These are phyloP conservation scores for Dilophus febrilis DNA, from an alignment of 2,888 invertebrate species.

Conservation along the genomic window DNA sequence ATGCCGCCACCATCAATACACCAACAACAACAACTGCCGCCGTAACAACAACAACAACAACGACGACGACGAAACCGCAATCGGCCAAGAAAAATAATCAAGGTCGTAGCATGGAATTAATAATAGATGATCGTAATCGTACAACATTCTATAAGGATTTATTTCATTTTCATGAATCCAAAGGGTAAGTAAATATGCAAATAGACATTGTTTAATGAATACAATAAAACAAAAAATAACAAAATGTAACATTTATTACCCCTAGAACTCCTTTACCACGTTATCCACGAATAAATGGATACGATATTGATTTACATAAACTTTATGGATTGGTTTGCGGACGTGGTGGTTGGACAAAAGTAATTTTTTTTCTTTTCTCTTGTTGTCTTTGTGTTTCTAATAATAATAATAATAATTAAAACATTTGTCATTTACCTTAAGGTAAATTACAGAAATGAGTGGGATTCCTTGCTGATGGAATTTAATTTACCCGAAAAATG, in stretches of 20 bases:
- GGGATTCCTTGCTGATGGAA: conserved; percentile 66
- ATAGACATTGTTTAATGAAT: not conserved
- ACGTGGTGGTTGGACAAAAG: conserved; percentile 90
- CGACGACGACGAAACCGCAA: too few relatives aligned
- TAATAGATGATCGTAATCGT: conserved; percentile 10
- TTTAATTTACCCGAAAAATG: conserved; percentile 66
- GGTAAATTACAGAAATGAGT: conserved; percentile 77
- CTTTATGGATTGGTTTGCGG: conserved; percentile 84
- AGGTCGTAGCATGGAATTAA: too few relatives aligned
- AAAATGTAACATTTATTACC: not conserved
- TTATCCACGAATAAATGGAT: conserved; percentile 68
- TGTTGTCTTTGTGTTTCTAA: conserved; percentile 4
- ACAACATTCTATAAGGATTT: conserved; percentile 41
- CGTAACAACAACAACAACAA: too few relatives aligned
- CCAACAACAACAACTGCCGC: too few relatives aligned
- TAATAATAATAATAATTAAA: too few relatives aligned
- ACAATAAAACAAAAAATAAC: not conserved
- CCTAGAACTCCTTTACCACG: conserved; percentile 38
- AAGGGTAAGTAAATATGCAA: conserved; percentile 51
- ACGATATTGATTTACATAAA: conserved; percentile 79
- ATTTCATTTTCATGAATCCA: conserved; percentile 76
- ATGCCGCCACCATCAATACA: too few relatives aligned
- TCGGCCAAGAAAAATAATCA: too few relatives aligned
- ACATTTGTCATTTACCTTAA: conserved; percentile 24
- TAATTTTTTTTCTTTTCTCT: conserved; percentile 28